Evolutionary conservation across 2,113 vertebrate species (phyloP).

Genomic region (Salminus brasiliensis): DNA sequence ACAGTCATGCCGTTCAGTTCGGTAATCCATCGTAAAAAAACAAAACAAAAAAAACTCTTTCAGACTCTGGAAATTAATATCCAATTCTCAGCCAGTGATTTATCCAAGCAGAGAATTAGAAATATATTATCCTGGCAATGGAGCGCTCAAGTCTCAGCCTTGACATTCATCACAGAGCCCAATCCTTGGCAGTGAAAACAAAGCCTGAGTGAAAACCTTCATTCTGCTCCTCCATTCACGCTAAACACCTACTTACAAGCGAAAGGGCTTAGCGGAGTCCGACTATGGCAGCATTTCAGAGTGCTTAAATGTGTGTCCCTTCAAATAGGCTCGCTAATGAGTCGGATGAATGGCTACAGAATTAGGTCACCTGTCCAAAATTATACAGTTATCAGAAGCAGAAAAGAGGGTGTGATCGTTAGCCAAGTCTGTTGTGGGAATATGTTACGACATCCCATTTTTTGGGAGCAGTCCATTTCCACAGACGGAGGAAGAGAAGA

Average conservation of each 20-base stretch:
- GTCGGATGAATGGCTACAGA: slow-evolving; percentile 12
- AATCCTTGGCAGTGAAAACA: slow-evolving; percentile 33
- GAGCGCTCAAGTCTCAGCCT: slow-evolving; percentile 43
- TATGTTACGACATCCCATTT: background rate
- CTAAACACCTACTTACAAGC: background rate
- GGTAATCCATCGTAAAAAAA: slow-evolving; percentile 46
- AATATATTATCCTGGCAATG: slow-evolving; percentile 48
- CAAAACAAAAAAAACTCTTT: slow-evolving; percentile 25
- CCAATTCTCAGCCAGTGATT: slow-evolving; percentile 56
- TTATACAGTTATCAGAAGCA: slow-evolving; percentile 11
- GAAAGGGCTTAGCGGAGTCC: background rate
- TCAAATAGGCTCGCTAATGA: slow-evolving; percentile 2
- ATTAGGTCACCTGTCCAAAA: slow-evolving; percentile 32
- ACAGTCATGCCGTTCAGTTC: slow-evolving; percentile 30
- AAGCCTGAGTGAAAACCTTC: background rate
- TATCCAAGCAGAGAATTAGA: slow-evolving; percentile 56
- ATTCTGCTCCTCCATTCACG: background rate
- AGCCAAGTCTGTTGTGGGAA: background rate
- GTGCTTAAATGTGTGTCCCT: background rate
- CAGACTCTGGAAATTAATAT: slow-evolving; percentile 56
- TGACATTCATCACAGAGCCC: slow-evolving; percentile 48
- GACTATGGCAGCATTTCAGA: background rate
- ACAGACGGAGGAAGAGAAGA: background rate
- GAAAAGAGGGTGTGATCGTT: background rate
- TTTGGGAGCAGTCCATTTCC: background rate